Evolutionary conservation across 1,140 invertebrate genomes (phyloP).

Genomic region (Pantala flavescens): DNA sequence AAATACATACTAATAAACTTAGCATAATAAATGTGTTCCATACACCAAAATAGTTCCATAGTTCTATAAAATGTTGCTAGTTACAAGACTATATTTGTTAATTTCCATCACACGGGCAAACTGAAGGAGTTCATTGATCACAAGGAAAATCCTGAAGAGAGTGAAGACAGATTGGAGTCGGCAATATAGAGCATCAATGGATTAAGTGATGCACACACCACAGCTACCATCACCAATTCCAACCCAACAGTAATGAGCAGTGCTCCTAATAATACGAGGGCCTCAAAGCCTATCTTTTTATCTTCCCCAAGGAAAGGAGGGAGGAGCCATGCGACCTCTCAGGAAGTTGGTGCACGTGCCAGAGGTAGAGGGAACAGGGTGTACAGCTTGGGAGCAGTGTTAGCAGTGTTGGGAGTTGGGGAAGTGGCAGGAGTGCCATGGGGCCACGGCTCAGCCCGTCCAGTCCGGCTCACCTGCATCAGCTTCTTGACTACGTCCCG

Average conservation of each 20-base stretch:
- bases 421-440: background rate
- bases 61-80: background rate
- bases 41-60: background rate
- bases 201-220: no score
- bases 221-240: no score
- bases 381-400: background rate
- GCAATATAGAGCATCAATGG: no score
- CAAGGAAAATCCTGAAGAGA: no score
- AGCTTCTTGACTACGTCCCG: constrained; percentile 83
- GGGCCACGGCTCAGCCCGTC: background rate
- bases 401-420: constrained; percentile 11
- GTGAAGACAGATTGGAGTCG: no score
- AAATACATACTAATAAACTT: background rate
- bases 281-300: no score
- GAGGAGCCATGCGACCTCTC: background rate
- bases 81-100: background rate
- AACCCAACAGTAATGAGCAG: no score
- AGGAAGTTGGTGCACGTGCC: background rate
- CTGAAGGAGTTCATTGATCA: no score
- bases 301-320: no score
- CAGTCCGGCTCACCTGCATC: constrained; percentile 55
- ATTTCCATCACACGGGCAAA: background rate
- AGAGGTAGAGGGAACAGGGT: background rate
- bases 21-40: background rate
- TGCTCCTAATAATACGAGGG: no score